Base-by-base conservation (phyloP, 2,113 vertebrate species). In the Elgaria multicarinata region DNA sequence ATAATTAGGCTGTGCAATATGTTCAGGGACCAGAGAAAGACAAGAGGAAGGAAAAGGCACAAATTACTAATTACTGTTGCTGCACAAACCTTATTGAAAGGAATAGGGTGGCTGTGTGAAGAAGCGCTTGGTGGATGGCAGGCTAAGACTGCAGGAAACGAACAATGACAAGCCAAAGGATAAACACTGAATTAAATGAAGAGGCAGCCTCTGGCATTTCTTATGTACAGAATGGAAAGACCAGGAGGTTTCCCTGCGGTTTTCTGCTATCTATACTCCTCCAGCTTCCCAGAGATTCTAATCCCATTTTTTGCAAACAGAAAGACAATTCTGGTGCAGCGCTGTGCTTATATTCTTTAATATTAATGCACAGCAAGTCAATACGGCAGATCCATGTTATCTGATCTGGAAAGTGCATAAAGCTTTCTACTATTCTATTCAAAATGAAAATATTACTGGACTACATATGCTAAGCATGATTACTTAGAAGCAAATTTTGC, bases 1-100 rank as follows among this genome's bases (percentile, higher is more conserved):
- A 89, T 77, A 94, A 96, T 95, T 95, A 95, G 88, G 67, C 86
- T 89, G 69, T 26, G 89, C 87, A 93, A 2, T 92, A 89, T 91
- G 83, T 93, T 90, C 90, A 91, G n/a, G n/a, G 50, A 93, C 81
- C 91, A 76, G 92, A 58, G 83, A 91, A 92, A 91, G 81, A 92
- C 79, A 94, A 72, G 92, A 92, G 87, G 84, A 92, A 90, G 88
- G 6, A 88, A 78, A 80, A 89, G 28, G 46, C 24, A 36, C 36
- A 83, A 46, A 62, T 42, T 39, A 75, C 53, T 86, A 75, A 75
- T 86, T n/a, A 58, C n/a, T 75, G 3, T 86, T 86, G 7, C 53
- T 62, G 36, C 72, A 46, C 28, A 42, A 64, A 76, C 16, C 39
- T 84, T 62, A 46, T 3, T 64, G 39, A 44, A 76, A 44, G 13